Evolutionary conservation across 2,888 invertebrate species (phyloP).

Genomic region (Heteromyza rotundicornis): DNA sequence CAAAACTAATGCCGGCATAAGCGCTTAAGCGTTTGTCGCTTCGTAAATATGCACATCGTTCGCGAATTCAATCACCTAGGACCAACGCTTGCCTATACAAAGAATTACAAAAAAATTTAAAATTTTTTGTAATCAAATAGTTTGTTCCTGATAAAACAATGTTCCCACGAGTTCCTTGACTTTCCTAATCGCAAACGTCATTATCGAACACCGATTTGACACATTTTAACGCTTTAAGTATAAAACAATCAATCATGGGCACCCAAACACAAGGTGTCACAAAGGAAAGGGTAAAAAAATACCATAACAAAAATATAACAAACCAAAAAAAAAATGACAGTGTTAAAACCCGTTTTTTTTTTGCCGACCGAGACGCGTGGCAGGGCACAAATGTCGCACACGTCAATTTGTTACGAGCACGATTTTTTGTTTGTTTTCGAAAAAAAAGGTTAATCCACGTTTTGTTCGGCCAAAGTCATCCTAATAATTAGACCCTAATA

Average conservation of each 20-base stretch:
- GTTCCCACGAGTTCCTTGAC: not conserved
- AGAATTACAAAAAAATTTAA: too few relatives aligned
- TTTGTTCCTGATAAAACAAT: too few relatives aligned
- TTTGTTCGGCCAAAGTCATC: conserved; percentile 8
- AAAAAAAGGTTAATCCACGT: not conserved
- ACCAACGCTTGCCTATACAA: too few relatives aligned
- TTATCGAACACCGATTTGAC: conserved; percentile 4
- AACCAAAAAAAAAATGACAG: conserved; percentile 6
- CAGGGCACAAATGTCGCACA: conserved; percentile 8
- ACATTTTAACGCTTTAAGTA: not conserved
- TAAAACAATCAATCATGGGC: conserved; percentile 6
- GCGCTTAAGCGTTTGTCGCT: too few relatives aligned
- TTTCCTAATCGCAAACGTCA: not conserved
- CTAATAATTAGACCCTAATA: conserved; percentile 27
- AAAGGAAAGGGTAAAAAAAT: conserved; percentile 2
- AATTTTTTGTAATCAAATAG: too few relatives aligned
- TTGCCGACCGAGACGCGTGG: conserved; percentile 7
- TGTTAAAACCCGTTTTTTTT: not conserved
- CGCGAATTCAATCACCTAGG: too few relatives aligned
- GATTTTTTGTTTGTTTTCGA: conserved; percentile 10
- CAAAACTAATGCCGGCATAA: too few relatives aligned
- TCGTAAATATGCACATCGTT: too few relatives aligned
- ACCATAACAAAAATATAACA: conserved; percentile 18
- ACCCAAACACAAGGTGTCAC: not conserved
- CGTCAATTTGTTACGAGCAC: conserved; percentile 17